Base-by-base conservation (phyloP, 2,888 invertebrate species). In the Caenorhabditis uteleia region DNA sequence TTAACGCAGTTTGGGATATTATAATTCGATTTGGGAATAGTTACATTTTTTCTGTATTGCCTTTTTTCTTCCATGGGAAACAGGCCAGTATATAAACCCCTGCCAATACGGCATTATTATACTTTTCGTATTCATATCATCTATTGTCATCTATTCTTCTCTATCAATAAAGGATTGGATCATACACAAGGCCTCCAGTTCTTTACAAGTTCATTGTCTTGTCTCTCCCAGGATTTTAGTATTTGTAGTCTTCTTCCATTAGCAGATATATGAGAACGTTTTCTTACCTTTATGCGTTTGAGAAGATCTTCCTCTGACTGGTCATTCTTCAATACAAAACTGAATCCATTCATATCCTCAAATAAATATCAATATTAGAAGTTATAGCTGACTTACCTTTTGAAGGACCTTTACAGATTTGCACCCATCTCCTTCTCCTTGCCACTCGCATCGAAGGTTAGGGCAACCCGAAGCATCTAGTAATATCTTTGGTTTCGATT, bases 381-480 rank as follows among this genome's bases (percentile, higher is more conserved):
- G 31, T 29, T n/a, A n/a, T 29, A 14, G 31, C 14, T 29, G 8
- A 14, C 31, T 29, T 10, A 29, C 31, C 31, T 7, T 29, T 29
- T 29, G 31, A 14, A 29, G 31, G 31, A 14, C 31, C 31, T 18
- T 51, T 42, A 12, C 31, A 29, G 25, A 27, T 43, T 51, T 43
- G 43, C 51, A 51, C 16, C 43, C 31, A 23, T 51, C 21, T 43
- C 51, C 51, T 43, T 43, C 51, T 51, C 51, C 51, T 43, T 31
- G 51, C 51, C 51, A 51, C 51, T 51, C 51, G 51, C 51, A 51
- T 43, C 51, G 51, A 29, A 51, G 51, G 34, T 51, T 27, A 33
- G 43, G 42, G 51, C 51, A 51, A 31, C 43, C 31, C 29, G 51
- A 43, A 51, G 23, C 21, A 51, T 51, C 51, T 18, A 51, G 16